A percentile compares a stretch with the other conserved stretches of the same genome.
Evolutionary conservation across 2,888 invertebrate species (phyloP).

Genomic region (Epinotia brunnichana): DNA sequence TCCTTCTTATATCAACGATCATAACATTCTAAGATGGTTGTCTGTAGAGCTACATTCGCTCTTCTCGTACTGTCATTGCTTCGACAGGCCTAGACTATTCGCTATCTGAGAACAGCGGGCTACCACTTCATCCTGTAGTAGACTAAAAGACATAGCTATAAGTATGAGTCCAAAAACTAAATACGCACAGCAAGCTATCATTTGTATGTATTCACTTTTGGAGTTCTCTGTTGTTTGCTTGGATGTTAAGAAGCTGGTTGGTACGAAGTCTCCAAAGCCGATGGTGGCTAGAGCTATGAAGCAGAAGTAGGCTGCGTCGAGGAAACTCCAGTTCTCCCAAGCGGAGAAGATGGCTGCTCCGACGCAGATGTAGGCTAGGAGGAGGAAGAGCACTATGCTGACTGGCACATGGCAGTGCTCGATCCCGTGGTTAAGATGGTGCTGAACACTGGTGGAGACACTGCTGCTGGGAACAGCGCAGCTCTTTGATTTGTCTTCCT

Average conservation of each 20-base stretch:
- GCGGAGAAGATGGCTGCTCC: slow-evolving; percentile 91
- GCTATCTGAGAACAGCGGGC: slow-evolving; percentile 89
- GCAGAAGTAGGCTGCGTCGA: slow-evolving; percentile 93
- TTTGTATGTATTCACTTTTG: slow-evolving; percentile 86
- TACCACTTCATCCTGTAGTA: slow-evolving; percentile 91
- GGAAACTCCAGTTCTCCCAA: slow-evolving; percentile 91
- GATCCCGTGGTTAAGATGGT: slow-evolving; percentile 63
- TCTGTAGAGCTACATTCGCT: slow-evolving; percentile 79
- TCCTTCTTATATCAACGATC: slow-evolving; percentile 73
- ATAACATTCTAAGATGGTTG: slow-evolving; percentile 79
- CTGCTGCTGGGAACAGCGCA: slow-evolving; percentile 73
- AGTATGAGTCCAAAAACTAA: slow-evolving; percentile 90
- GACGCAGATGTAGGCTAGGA: slow-evolving; percentile 88
- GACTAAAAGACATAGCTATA: slow-evolving; percentile 93
- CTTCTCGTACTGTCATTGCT: slow-evolving; percentile 84
- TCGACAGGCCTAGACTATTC: slow-evolving; percentile 86
- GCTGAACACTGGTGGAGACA: slow-evolving; percentile 67
- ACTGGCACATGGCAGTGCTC: slow-evolving; percentile 78
- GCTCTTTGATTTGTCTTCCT: slow-evolving; percentile 74
- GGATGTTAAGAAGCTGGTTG: slow-evolving; percentile 80
- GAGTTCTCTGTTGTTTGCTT: slow-evolving; percentile 74
- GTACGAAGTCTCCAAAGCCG: slow-evolving; percentile 90
- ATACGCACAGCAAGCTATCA: slow-evolving; percentile 91
- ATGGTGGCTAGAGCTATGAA: slow-evolving; percentile 93
- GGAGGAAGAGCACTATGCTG: slow-evolving; percentile 85